These are phyloP conservation scores for Zaprionus africanus DNA, from an alignment of 1,140 invertebrate genomes.

Conservation along the genomic window DNA sequence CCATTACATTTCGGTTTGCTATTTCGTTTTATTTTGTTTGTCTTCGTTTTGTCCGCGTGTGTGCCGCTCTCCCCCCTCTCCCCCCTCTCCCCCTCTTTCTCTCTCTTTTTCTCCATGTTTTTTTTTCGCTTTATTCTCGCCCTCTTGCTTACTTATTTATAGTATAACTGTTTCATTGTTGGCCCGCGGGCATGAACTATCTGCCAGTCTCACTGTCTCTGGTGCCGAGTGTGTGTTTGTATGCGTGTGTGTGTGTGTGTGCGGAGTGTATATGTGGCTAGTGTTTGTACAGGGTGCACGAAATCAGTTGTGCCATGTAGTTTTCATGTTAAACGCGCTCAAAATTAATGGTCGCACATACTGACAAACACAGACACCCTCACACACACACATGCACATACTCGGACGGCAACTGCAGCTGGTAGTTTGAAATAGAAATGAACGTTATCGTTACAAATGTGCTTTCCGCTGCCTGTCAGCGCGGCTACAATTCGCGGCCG, in stretches of 20 bases:
- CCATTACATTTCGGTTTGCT: conserved; percentile 75
- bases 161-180: conserved; percentile 82
- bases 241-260: conserved; percentile 20
- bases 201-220: conserved; percentile 34
- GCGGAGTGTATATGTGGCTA: conserved; percentile 20
- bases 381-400: conserved; percentile 17
- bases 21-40: conserved; percentile 58
- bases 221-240: neutral
- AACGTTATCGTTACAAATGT: conserved; percentile 81
- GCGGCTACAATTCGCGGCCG: conserved; percentile 67
- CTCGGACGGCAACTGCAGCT: conserved; percentile 13
- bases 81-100: neutral
- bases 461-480: conserved; percentile 78
- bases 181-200: conserved; percentile 76
- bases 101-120: conserved; percentile 1
- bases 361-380: conserved; percentile 32
- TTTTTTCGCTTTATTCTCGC: conserved; percentile 32
- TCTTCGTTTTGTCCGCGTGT: conserved; percentile 23
- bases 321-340: conserved; percentile 81
- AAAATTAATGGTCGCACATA: conserved; percentile 77
- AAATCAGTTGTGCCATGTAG: conserved; percentile 80
- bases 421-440: conserved; percentile 71
- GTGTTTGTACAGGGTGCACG: conserved; percentile 59
- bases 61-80: neutral
- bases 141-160: conserved; percentile 74